Percentiles rank a stretch among this genome's conserved stretches.
phyloP scores from a whole-genome alignment of 2,888 invertebrate genomes.

The Formica aserva region DNA sequence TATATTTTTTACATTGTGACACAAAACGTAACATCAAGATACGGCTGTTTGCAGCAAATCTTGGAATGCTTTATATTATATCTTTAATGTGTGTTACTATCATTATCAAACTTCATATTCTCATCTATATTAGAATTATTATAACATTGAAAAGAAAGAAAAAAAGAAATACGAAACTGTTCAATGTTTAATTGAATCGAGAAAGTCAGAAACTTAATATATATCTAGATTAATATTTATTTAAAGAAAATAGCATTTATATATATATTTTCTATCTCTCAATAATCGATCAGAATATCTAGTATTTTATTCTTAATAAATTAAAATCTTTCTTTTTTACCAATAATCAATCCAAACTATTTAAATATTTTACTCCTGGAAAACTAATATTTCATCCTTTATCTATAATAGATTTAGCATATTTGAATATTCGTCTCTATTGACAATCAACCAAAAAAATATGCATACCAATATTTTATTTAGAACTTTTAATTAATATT shows the following conservation, averaged over 20 bases:
- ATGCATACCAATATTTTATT: not conserved
- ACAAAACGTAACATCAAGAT: conserved; percentile 15
- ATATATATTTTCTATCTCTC: not conserved
- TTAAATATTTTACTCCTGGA: not conserved
- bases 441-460: not conserved
- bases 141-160: conserved; percentile 17
- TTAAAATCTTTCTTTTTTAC: not conserved
- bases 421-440: conserved; percentile 1
- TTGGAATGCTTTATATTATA: conserved; percentile 47
- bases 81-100: not conserved
- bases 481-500: not conserved
- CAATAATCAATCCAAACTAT: not conserved
- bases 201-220: conserved; percentile 12
- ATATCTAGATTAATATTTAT: not conserved
- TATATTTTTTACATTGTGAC: not conserved
- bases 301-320: not conserved
- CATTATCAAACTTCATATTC: not conserved
- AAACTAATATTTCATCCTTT: not conserved
- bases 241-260: not conserved
- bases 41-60: not conserved
- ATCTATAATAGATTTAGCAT: not conserved
- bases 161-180: not conserved
- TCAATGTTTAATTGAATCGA: conserved; percentile 25
- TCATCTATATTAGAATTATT: not conserved
- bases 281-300: not conserved